Percentiles rank a stretch among this genome's conserved stretches.
These are phyloP conservation scores for Acheta domesticus DNA, from an alignment of 2,888 invertebrate genomes.

Conservation along the genomic window DNA sequence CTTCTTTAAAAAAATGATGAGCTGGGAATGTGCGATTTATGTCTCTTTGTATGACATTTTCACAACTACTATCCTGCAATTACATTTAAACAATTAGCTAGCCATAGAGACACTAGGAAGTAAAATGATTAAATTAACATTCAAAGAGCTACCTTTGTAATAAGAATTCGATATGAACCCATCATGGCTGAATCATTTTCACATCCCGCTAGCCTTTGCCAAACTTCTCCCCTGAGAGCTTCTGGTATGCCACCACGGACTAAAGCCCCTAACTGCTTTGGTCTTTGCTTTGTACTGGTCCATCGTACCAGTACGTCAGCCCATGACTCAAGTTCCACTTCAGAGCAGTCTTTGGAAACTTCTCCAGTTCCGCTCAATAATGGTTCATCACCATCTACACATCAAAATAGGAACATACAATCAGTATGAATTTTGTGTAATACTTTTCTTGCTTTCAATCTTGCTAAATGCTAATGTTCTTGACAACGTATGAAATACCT, in stretches of 20 bases:
- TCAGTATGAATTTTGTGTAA: neutral
- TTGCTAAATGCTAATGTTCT: neutral
- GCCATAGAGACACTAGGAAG: neutral
- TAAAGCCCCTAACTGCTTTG: slow-evolving; percentile 75
- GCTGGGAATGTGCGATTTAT: slow-evolving; percentile 98
- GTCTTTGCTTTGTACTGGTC: slow-evolving; percentile 63
- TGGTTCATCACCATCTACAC: slow-evolving; percentile 88
- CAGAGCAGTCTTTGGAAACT: slow-evolving; percentile 94
- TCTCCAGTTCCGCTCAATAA: slow-evolving; percentile 95
- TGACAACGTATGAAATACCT: slow-evolving; percentile 48
- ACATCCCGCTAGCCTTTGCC: slow-evolving; percentile 90
- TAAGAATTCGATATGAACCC: slow-evolving; percentile 87
- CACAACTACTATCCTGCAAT: slow-evolving; percentile 54
- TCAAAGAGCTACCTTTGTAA: slow-evolving; percentile 70
- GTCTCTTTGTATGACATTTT: slow-evolving; percentile 92
- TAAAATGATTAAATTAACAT: neutral
- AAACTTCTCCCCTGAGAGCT: slow-evolving; percentile 93
- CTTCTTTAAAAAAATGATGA: slow-evolving; percentile 95
- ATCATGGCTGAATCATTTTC: slow-evolving; percentile 79
- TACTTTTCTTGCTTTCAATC: neutral
- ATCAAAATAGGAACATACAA: slow-evolving; percentile 30
- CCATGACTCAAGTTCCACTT: slow-evolving; percentile 90
- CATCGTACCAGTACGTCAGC: slow-evolving; percentile 77
- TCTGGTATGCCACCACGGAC: slow-evolving; percentile 91
- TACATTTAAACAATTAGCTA: slow-evolving; percentile 20